Evolutionary conservation across 2,113 vertebrate species (phyloP).

Genomic region (Calidris pygmaea): DNA sequence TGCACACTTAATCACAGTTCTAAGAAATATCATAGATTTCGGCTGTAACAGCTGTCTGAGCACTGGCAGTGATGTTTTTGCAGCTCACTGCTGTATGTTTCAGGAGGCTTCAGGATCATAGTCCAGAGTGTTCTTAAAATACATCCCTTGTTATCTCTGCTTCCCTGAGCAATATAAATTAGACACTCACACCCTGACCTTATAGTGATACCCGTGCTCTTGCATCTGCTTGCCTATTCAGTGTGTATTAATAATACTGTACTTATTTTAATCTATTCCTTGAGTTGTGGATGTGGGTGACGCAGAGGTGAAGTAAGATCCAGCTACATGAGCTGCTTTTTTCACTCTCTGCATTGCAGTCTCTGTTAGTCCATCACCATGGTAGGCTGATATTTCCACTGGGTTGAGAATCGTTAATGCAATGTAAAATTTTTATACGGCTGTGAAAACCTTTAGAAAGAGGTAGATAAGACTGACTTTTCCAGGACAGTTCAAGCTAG

Average conservation of each 20-base stretch:
- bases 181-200: not conserved
- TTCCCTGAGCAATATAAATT: not conserved
- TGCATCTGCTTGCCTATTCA: not conserved
- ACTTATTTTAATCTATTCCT: not conserved
- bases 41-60: conserved; percentile 43
- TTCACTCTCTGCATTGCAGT: not conserved
- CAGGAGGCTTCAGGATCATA: not conserved
- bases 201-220: not conserved
- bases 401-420: not conserved
- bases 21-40: conserved; percentile 35
- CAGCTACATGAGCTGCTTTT: not conserved
- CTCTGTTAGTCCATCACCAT: not conserved
- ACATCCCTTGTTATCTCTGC: not conserved
- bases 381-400: not conserved
- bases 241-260: not conserved
- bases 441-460: not conserved
- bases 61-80: conserved; percentile 8
- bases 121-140: not conserved
- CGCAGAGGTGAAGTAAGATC: not conserved
- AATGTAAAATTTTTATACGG: not conserved
- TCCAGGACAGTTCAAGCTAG: not conserved
- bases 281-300: not conserved
- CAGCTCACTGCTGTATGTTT: not conserved
- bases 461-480: not conserved
- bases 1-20: conserved; percentile 45